A percentile compares a stretch with the other conserved stretches of the same genome.
Conservation (phyloP, 2,888 invertebrate species). For the Drosophila leonis region DNA sequence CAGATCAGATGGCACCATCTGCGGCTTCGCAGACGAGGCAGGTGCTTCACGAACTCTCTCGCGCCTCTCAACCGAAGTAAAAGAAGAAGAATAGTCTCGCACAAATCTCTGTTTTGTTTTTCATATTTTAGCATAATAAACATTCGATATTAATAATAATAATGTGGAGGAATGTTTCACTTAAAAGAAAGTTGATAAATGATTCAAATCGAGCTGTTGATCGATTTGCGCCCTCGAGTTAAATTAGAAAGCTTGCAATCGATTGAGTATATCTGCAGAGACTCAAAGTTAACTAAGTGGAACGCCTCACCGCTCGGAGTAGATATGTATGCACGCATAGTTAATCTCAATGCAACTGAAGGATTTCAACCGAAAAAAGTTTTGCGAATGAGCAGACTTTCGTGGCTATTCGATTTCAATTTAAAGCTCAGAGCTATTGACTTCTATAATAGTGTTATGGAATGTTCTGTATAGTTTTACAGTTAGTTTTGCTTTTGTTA, state of each 20-base stretch:
- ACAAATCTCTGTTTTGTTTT: slow-evolving; percentile 44
- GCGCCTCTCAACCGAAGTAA: slow-evolving; percentile 10
- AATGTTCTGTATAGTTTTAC: slow-evolving; percentile 45
- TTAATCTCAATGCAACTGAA: slow-evolving; percentile 1
- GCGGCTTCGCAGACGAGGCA: neutral
- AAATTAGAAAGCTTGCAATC: slow-evolving; percentile 53
- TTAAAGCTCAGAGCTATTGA: neutral
- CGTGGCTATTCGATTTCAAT: neutral
- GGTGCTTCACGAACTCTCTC: slow-evolving; percentile 12
- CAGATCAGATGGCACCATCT: too few species aligned
- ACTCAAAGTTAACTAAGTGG: slow-evolving; percentile 36
- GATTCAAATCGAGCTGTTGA: slow-evolving; percentile 2
- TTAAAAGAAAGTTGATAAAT: slow-evolving; percentile 34
- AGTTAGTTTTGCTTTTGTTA: slow-evolving; percentile 61
- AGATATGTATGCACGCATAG: neutral
- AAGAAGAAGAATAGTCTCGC: slow-evolving; percentile 2
- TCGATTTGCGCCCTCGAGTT: slow-evolving; percentile 11
- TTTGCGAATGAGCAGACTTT: neutral
- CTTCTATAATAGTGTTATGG: neutral
- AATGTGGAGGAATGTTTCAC: slow-evolving; percentile 13
- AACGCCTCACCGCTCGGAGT: slow-evolving; percentile 19
- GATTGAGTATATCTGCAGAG: slow-evolving; percentile 30
- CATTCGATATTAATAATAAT: slow-evolving; percentile 20
- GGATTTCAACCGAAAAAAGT: neutral
- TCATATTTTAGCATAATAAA: slow-evolving; percentile 62